Evolutionary conservation across 1,140 invertebrate genomes (phyloP).

Genomic region (Temnothorax curvispinosus): DNA sequence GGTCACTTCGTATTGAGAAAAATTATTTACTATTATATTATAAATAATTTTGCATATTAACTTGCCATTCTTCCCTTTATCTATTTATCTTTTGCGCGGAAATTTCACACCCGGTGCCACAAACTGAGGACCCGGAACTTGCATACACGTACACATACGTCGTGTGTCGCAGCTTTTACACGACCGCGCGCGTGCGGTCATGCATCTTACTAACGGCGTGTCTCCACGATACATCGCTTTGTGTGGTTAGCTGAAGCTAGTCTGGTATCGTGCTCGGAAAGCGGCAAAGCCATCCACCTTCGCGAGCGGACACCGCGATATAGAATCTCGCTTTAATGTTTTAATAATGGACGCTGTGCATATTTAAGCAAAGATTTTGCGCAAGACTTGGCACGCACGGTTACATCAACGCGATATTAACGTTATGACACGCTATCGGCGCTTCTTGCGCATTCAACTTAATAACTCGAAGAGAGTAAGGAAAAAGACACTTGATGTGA

Average conservation of each 20-base stretch:
- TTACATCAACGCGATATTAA: background rate
- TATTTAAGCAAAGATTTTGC: slow-evolving; percentile 30
- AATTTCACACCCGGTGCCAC: slow-evolving; percentile 6
- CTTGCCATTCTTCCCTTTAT: background rate
- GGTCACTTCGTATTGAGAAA: too few relatives aligned
- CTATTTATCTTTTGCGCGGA: background rate
- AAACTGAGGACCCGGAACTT: background rate
- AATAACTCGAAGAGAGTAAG: background rate
- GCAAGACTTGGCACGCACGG: background rate
- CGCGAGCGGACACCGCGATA: background rate
- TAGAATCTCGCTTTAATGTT: background rate
- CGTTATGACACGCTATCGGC: background rate
- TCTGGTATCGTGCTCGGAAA: slow-evolving; percentile 13
- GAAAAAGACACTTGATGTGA: background rate
- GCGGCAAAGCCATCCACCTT: slow-evolving; percentile 11
- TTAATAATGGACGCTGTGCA: background rate
- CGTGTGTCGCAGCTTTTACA: background rate
- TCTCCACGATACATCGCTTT: slow-evolving; percentile 59
- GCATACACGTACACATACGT: background rate
- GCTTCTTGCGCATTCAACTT: background rate
- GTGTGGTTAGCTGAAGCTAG: slow-evolving; percentile 37
- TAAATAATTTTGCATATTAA: background rate
- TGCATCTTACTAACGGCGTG: slow-evolving; percentile 64
- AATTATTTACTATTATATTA: background rate
- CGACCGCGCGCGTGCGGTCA: slow-evolving; percentile 25